These are phyloP conservation scores for Pempheris klunzingeri DNA, from an alignment of 2,797 vertebrate genomes.

Conservation along the genomic window DNA sequence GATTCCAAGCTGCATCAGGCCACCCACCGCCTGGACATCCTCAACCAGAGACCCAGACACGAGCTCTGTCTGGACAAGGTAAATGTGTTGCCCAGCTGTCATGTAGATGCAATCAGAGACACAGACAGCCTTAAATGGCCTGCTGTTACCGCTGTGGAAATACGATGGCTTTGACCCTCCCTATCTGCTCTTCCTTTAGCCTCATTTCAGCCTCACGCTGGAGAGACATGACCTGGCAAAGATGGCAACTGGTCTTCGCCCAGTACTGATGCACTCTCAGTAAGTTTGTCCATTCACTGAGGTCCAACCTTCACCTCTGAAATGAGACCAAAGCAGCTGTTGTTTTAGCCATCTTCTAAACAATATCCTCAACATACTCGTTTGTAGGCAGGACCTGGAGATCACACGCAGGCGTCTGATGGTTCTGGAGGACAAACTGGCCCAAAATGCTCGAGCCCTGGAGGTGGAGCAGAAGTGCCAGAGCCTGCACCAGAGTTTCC, in stretches of 20 bases:
- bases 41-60: conserved; percentile 44
- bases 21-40: conserved; percentile 45
- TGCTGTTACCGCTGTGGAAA: neutral
- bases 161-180: neutral
- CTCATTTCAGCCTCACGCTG: conserved; percentile 26
- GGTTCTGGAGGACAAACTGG: conserved; percentile 40
- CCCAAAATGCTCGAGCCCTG: conserved; percentile 1
- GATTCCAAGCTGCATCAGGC: conserved; percentile 35
- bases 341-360: neutral
- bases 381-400: conserved; percentile 30
- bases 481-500: conserved; percentile 30
- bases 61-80: conserved; percentile 51
- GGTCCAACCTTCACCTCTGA: too few relatives aligned
- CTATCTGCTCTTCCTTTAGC: conserved; percentile 12
- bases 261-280: conserved; percentile 16
- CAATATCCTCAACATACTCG: neutral
- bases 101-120: neutral
- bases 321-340: neutral
- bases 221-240: conserved; percentile 38
- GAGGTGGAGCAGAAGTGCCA: conserved; percentile 30
- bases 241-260: conserved; percentile 1
- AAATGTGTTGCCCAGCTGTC: neutral
- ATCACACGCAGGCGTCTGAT: conserved; percentile 4
- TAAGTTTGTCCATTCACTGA: conserved; percentile 33
- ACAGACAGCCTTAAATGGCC: neutral